Evolutionary conservation across 1,140 invertebrate genomes (phyloP), one percentile per base, ranked within the genome.

Genomic region (Solen grandis): DNA sequence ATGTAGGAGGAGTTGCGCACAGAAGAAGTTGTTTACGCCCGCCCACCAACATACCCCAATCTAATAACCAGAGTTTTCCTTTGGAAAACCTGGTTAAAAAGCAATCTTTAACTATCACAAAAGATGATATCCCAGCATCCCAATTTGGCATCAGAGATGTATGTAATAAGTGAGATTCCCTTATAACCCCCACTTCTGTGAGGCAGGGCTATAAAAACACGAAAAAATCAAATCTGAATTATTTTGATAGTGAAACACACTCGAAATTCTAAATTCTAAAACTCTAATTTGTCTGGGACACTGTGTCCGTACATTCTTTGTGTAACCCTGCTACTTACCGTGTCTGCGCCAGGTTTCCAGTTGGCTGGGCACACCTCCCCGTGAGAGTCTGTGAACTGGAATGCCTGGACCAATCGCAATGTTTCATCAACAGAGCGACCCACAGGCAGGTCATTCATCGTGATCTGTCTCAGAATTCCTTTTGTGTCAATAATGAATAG

Each of bases 341-440:
- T 98, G 92, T 96, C 96, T 91, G 95, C 94, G 50, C 94, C 94
- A 59, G 94, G 94, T 84, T 94, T 94, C 94, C 94, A 95, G 16
- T 92, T 93, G 65, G 94, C 94, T 22, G 92, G 92, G 72, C 92
- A 92, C 0, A 93, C 92, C 96, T 98, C 97, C 60, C 97, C 97
- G 91, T 98, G 96, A 72, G 96, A 95, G 88, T 98, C 97, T 2
- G 96, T 97, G 90, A 96, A 98, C 92, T 98, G 96, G 93, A 98
- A 98, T 59, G 97, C 97, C 93, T 98, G 96, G 0, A 98, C 96
- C 31, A 98, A 91, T 87, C 97, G 94, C 55, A 98, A 92, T 0
- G 97, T 97, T 93, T 98, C 97, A 93, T 98, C 97, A 16, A 98
- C 97, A 50, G 96, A 97, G 35, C 95, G 87, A 0, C 95, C 95